Evolutionary conservation across 2,113 vertebrate genomes (phyloP), one percentile per base, ranked within the genome.

Genomic region (Rhea americana): DNA sequence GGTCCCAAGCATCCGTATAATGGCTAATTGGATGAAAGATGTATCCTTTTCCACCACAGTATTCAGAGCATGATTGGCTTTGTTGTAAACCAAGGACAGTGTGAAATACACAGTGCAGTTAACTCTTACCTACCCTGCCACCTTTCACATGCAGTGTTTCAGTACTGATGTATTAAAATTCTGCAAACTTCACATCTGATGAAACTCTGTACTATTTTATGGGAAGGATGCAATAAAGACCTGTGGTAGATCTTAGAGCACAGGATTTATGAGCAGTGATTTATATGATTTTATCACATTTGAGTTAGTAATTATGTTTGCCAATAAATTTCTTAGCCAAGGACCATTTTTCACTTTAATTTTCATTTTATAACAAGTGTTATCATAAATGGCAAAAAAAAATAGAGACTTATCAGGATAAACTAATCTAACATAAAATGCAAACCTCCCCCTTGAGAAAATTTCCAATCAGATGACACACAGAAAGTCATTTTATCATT

Each of bases 271-370:
- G 70, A 83, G 30, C 48, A 85, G 30, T 93, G 82, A 95, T 95
- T 96, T 93, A 91, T 92, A 93, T 7, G 24, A 67, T 67, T 93
- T 80, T 66, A 90, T 95, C 84, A 74, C 43, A 76, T 93, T 93
- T 93, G 55, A 95, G 73, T 32, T 85, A 82, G 59, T 88, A 91
- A 94, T 92, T 95, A 90, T 78, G 32, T 92, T 95, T 96, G 86
- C 82, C 74, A 94, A 94, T 87, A 90, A 48, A 95, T 94, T 93
- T 86, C 76, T 78, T 43, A 78, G 63, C 63, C 26, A 87, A 94
- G 83, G 59, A 68, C 16, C 45, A 76, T 87, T 94, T 92, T 92
- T 96, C 71, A 91, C 30, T 84, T 92, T 93, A 91, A 90, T 91
- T 91, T 95, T 93, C 7, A 89, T 94, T 96, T 90, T 93, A 81